A percentile compares a stretch with the other conserved stretches of the same genome.
These are phyloP conservation scores for Nomada fucata DNA, from an alignment of 2,888 invertebrate species.

Conservation along the genomic window DNA sequence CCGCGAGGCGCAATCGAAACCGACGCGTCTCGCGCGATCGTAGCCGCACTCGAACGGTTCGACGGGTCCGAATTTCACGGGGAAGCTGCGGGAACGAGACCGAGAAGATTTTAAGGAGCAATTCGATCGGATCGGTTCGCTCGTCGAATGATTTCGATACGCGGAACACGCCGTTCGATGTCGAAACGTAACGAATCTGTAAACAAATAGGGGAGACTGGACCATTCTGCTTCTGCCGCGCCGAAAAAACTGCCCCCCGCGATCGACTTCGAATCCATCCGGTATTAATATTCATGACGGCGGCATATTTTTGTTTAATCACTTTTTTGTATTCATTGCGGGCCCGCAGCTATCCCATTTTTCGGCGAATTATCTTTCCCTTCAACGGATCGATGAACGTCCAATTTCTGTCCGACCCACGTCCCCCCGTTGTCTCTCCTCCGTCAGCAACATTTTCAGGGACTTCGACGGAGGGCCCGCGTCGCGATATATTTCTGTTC, in stretches of 20 bases:
- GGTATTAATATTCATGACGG: conserved; percentile 23
- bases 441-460: not conserved
- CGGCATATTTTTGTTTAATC: not conserved
- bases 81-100: no score
- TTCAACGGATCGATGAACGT: conserved; percentile 7
- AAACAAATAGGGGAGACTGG: not conserved
- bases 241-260: not conserved
- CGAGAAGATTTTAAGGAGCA: not conserved
- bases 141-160: not conserved
- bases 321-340: conserved; percentile 12
- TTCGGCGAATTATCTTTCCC: conserved; percentile 15
- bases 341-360: conserved; percentile 10
- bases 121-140: not conserved
- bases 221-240: not conserved
- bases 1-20: conserved; percentile 26
- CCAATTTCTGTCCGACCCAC: conserved; percentile 5
- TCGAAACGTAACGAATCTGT: not conserved
- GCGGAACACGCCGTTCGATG: conserved; percentile 1
- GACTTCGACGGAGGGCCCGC: not conserved
- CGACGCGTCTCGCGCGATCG: not conserved
- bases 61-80: not conserved
- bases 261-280: not conserved
- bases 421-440: not conserved
- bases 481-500: conserved; percentile 11
- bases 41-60: not conserved